phyloP scores from a whole-genome alignment of 2,113 vertebrate genomes.

The Prunella fulvescens region DNA sequence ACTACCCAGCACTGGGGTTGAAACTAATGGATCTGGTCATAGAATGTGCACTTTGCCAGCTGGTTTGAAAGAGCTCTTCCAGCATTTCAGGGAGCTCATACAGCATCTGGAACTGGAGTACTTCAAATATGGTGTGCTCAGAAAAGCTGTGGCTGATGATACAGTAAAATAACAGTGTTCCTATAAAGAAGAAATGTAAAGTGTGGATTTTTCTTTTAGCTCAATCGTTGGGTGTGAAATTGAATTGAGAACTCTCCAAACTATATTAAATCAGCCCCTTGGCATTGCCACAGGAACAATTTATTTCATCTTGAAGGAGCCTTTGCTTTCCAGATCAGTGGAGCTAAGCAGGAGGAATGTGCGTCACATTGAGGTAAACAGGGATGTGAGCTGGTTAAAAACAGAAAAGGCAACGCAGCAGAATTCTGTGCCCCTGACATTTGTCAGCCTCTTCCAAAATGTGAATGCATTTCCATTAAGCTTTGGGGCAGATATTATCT shows the following conservation, averaged over 20 bases:
- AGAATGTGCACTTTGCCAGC: not conserved
- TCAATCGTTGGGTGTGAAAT: conserved; percentile 48
- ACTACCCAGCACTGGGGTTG: not conserved
- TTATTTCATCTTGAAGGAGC: conserved; percentile 64
- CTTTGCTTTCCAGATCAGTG: conserved; percentile 58
- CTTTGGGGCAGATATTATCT: conserved; percentile 27
- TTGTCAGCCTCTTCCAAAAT: conserved; percentile 7
- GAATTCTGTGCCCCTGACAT: conserved; percentile 5
- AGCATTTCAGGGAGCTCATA: not conserved
- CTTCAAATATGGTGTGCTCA: not conserved
- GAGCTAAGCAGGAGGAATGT: conserved; percentile 25
- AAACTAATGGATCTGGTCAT: not conserved
- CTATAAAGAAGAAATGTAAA: not conserved
- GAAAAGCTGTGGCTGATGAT: not conserved
- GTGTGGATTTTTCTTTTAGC: conserved; percentile 35
- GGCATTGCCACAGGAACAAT: conserved; percentile 53
- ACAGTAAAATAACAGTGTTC: not conserved
- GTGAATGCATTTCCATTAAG: not conserved
- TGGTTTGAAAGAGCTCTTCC: not conserved
- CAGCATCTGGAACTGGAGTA: not conserved
- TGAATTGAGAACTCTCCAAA: conserved; percentile 59
- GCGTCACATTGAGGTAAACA: conserved; percentile 45
- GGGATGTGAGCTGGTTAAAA: conserved; percentile 47
- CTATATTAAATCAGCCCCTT: conserved; percentile 45
- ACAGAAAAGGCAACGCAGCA: not conserved